Base-by-base conservation (phyloP, 2,113 vertebrate genomes). In the Engystomops pustulosus region DNA sequence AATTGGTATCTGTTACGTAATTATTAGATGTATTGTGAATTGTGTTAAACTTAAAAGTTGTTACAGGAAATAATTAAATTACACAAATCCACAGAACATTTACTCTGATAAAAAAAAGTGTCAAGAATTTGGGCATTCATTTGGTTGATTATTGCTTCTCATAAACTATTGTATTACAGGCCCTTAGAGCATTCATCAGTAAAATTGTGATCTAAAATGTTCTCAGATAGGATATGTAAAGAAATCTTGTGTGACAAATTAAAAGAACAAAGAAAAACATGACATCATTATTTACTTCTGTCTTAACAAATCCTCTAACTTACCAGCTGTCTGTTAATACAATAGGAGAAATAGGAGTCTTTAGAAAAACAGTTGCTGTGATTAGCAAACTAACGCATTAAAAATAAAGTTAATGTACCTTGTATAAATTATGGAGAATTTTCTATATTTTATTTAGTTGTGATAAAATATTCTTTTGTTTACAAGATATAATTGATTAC, bases 381-480 rank as follows among this genome's bases (percentile, higher is more conserved):
- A 60, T 77, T 58, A 30, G 30, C 44, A 74, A 41, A 14, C 1
- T 32, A 47, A 72, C 17, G 72, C 17, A 55, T 55, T n/a, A 67
- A 79, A n/a, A 0, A 79, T 18, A 14, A 49, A 65, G 20, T 65
- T 53, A 77, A 44, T 79, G 47, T 51, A n/a, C n/a, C 32, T 53
- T 41, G n/a, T 7, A 78, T 44, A 78, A 84, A 68, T 36, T 14
- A 36, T 53, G 32, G 18, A 53, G 67, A 67, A 69, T 51, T 45
- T 62, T 18, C 20, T 47, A 78, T 69, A 44, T 79, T 70, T 53
- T 27, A 53, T 34, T 75, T 3, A 45, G 18, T 27, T 27, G 25
- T 76, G 47, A 49, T 44, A 41, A 68, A 76, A 49, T 62, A 65
- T 62, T 51, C 49, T 23, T 80, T 83, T 83, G 38, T 74, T 77